These are phyloP conservation scores for Pipistrellus pygmaeus DNA, from an alignment of 2,797 vertebrate genomes.

Conservation along the genomic window DNA sequence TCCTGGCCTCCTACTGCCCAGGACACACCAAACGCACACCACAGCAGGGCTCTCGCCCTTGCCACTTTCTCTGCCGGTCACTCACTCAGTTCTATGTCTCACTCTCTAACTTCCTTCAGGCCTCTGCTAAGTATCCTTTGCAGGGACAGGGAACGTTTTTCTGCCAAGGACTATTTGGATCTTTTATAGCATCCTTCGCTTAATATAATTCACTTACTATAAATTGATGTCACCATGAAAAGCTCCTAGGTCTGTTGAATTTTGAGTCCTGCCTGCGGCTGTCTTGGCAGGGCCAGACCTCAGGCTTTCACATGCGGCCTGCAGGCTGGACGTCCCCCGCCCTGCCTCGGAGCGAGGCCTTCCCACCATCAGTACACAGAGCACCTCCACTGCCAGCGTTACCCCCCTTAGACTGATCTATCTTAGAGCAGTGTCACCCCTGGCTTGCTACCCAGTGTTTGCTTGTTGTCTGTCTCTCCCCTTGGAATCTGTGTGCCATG, in stretches of 20 bases:
- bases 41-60: neutral
- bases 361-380: neutral
- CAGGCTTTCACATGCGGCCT: too few species aligned
- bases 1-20: neutral
- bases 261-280: too few species aligned
- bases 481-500: neutral
- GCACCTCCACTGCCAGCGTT: neutral
- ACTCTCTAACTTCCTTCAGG: neutral
- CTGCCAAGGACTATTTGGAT: too few species aligned
- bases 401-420: neutral
- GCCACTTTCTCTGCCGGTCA: neutral
- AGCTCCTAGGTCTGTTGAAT: too few species aligned
- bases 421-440: neutral
- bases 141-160: too few species aligned
- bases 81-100: neutral
- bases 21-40: neutral
- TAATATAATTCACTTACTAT: too few species aligned
- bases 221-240: too few species aligned
- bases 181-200: too few species aligned
- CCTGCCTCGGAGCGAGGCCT: neutral
- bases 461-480: neutral
- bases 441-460: neutral
- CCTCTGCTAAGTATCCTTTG: neutral
- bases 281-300: too few species aligned
- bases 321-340: too few species aligned